Base-by-base conservation (phyloP, 2,113 vertebrate genomes). In the Nyctibius bracteatus region DNA sequence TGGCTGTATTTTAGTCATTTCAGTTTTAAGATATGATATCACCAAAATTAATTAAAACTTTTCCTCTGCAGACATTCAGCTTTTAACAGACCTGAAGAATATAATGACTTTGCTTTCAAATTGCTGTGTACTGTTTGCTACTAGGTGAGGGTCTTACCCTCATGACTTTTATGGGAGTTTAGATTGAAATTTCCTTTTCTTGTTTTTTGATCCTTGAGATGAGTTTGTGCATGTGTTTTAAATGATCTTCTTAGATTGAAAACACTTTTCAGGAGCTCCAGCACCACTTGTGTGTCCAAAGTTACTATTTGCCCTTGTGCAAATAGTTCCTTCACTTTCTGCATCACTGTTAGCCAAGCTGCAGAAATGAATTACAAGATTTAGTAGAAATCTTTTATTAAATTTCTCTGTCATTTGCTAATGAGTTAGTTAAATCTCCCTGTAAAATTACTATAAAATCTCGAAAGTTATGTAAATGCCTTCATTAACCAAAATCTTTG, bases 401-500 rank as follows among this genome's bases (percentile, higher is more conserved):
- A 46, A 57, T 70, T 89, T 87, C 15, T 35, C n/a, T 82, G 57
- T 55, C 66, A 19, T 52, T 90, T 93, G 41, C 37, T 79, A 94
- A 65, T 77, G 78, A 86, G 47, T 78, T 67, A 71, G 14, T 84
- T 84, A 68, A 90, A 86, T 59, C 22, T 90, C 51, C 63, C 66
- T 92, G 51, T 90, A 74, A 97, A 94, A 90, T 84, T 59, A 91
- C 41, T 72, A 88, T 25, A 35, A 86, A 27, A 63, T 71, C 47
- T 71, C 35, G 7, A 55, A 86, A 92, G 62, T 70, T 95, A 83
- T 44, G 25, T 68, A 88, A 96, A 89, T 81, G 49, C 33, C 33
- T 79, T 95, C 57, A 62, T 87, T 88, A 91, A 86, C 65, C 63
- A 94, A 93, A 94, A 81, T 78, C 65, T 80, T 82, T 57, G 46